Base-by-base conservation (phyloP, 2,113 vertebrate genomes). In the Lathamus discolor region DNA sequence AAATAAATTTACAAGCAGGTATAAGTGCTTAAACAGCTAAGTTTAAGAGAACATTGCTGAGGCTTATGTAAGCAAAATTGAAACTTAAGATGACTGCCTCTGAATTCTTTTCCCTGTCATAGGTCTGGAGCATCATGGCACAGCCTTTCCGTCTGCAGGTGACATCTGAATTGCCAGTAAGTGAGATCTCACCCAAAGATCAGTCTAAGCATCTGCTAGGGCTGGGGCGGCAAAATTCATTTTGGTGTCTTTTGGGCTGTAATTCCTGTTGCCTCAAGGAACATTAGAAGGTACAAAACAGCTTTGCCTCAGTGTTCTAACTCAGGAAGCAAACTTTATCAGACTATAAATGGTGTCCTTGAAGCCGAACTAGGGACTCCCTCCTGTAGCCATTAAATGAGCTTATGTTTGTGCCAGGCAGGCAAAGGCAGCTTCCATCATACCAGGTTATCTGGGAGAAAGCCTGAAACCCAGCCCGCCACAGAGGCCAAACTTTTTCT, bases 1-100 rank as follows among this genome's bases (percentile, higher is more conserved):
- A 93, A 90, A 92, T 61, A 4, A 83, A 88, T 90, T 88, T 68
- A 88, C 76, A 86, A 84, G 69, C 76, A 93, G 73, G 43, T 77
- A 8, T n/a, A 92, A 70, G 37, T 31, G 43, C 64, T 81, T 88
- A 52, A 93, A 75, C 28, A 94, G 61, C 55, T 67, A 74, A 29
- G 33, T 74, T 88, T 81, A 81, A 83, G 24, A 72, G 70, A 95
- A 57, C 17, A 10, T 2, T 86, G 51, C 55, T 46, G 39, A 92
- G 51, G 29, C 24, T 81, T 84, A 64, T 18, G 39, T 16, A 54
- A 81, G 28, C 29, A 88, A 89, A 92, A 81, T 19, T 78, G 43
- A 64, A 93, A 78, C 33, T 63, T 52, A 10, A 17, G 63, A 54
- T 1, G 22, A 67, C 25, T 93, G n/a, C 6, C 25, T 61, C 23